These are phyloP conservation scores for Conchocele bisecta DNA, from an alignment of 2,888 invertebrate species.

Conservation along the genomic window DNA sequence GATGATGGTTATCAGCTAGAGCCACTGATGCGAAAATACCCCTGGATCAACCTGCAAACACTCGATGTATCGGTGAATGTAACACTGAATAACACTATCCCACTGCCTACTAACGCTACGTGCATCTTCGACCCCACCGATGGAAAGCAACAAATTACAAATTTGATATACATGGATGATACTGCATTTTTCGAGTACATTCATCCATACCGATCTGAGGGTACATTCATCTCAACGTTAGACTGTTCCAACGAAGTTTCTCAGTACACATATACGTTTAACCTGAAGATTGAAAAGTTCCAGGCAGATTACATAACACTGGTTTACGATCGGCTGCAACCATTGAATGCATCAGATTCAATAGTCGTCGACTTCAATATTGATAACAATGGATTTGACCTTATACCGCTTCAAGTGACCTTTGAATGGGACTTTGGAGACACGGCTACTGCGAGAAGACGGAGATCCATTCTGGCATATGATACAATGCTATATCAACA, in stretches of 20 bases:
- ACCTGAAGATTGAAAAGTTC: slow-evolving; percentile 37
- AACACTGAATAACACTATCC: slow-evolving; percentile 30
- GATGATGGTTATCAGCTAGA: slow-evolving; percentile 22
- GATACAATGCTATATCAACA: slow-evolving; percentile 30
- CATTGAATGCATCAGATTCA: slow-evolving; percentile 51
- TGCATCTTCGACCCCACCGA: slow-evolving; percentile 45
- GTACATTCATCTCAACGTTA: slow-evolving; percentile 30
- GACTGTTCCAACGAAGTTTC: slow-evolving; percentile 54
- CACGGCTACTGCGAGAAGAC: neutral
- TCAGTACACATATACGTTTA: slow-evolving; percentile 25
- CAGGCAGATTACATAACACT: slow-evolving; percentile 24
- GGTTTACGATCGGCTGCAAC: slow-evolving; percentile 27
- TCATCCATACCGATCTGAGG: slow-evolving; percentile 36
- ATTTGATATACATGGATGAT: slow-evolving; percentile 11
- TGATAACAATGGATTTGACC: slow-evolving; percentile 38
- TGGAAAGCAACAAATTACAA: slow-evolving; percentile 1
- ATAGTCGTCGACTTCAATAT: slow-evolving; percentile 50
- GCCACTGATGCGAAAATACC: slow-evolving; percentile 45
- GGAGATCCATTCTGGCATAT: slow-evolving; percentile 4
- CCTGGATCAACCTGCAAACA: slow-evolving; percentile 46
- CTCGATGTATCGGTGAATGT: slow-evolving; percentile 39
- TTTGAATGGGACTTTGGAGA: slow-evolving; percentile 41
- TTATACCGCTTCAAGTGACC: slow-evolving; percentile 33
- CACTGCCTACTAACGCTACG: slow-evolving; percentile 49
- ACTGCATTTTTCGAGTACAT: slow-evolving; percentile 22